Percentiles rank a stretch among this genome's conserved stretches.
These are phyloP conservation scores for Branchellion lobata DNA, from an alignment of 2,888 invertebrate species.

Conservation along the genomic window DNA sequence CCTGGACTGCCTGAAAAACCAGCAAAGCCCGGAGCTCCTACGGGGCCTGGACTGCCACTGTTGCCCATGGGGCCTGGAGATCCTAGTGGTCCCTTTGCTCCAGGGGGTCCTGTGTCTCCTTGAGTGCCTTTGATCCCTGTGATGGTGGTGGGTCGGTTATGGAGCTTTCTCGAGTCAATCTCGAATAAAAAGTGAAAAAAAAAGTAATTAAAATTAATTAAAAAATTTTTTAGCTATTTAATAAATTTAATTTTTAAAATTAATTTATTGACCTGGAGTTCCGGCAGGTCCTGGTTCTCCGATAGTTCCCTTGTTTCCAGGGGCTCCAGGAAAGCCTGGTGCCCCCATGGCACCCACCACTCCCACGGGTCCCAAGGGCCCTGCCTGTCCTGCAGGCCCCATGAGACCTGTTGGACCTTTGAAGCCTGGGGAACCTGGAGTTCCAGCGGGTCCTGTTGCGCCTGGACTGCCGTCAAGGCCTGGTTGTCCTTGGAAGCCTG, in stretches of 20 bases:
- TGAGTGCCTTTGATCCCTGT: neutral
- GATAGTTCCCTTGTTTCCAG: slow-evolving; percentile 37
- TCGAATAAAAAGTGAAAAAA: too few relatives aligned
- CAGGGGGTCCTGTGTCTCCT: neutral
- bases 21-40: neutral
- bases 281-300: slow-evolving; percentile 18
- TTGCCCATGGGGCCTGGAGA: slow-evolving; percentile 6
- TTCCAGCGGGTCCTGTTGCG: neutral
- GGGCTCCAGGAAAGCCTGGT: slow-evolving; percentile 5
- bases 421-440: slow-evolving; percentile 28
- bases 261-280: neutral
- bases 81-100: slow-evolving; percentile 3
- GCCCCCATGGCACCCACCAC: slow-evolving; percentile 22
- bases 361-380: slow-evolving; percentile 38
- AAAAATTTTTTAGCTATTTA: too few relatives aligned
- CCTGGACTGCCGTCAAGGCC: slow-evolving; percentile 44
- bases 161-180: too few relatives aligned
- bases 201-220: neutral
- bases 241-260: too few relatives aligned
- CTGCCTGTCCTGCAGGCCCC: neutral
- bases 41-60: neutral
- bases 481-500: slow-evolving; percentile 39
- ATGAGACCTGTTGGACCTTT: slow-evolving; percentile 39
- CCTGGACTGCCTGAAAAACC: slow-evolving; percentile 16
- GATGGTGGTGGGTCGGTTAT: too few relatives aligned